phyloP scores from a whole-genome alignment of 2,888 invertebrate species.

The Agrochola circellaris region DNA sequence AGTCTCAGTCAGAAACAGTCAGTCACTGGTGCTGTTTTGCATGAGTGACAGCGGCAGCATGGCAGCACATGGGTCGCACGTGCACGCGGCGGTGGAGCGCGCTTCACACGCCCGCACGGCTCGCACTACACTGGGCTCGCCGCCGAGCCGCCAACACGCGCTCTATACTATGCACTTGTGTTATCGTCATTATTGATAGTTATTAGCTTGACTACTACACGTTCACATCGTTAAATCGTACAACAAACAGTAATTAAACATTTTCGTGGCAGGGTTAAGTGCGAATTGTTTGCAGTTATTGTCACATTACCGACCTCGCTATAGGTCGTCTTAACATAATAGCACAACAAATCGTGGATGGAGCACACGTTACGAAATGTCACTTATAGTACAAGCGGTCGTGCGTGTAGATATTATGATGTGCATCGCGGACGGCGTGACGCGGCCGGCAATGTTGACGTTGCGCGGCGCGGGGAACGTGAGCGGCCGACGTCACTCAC shows the following conservation, averaged over 20 bases:
- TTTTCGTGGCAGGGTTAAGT: conserved; percentile 58
- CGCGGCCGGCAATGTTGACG: conserved; percentile 88
- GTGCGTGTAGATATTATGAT: conserved; percentile 83
- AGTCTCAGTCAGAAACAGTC: conserved; percentile 68
- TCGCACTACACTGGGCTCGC: conserved; percentile 82
- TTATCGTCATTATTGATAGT: conserved; percentile 86
- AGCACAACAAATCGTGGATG: conserved; percentile 48
- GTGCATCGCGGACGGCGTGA: conserved; percentile 80
- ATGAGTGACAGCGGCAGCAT: conserved; percentile 63
- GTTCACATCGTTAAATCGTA: conserved; percentile 70
- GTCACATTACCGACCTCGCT: conserved; percentile 56
- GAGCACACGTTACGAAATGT: conserved; percentile 64
- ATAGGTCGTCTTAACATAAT: conserved; percentile 62
- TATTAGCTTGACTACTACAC: conserved; percentile 74
- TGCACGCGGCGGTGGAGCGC: conserved; percentile 75
- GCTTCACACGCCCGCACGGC: conserved; percentile 83
- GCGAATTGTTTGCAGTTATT: conserved; percentile 65
- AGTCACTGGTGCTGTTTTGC: conserved; percentile 65
- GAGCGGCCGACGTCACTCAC: conserved; percentile 87
- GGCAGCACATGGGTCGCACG: conserved; percentile 75
- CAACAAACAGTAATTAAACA: conserved; percentile 69
- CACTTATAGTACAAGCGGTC: conserved; percentile 69
- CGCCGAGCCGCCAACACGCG: conserved; percentile 76
- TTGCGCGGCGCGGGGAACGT: conserved; percentile 88
- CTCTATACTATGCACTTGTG: conserved; percentile 78